Base-by-base conservation (phyloP, 2,797 vertebrate genomes). In the Borostomias antarcticus region DNA sequence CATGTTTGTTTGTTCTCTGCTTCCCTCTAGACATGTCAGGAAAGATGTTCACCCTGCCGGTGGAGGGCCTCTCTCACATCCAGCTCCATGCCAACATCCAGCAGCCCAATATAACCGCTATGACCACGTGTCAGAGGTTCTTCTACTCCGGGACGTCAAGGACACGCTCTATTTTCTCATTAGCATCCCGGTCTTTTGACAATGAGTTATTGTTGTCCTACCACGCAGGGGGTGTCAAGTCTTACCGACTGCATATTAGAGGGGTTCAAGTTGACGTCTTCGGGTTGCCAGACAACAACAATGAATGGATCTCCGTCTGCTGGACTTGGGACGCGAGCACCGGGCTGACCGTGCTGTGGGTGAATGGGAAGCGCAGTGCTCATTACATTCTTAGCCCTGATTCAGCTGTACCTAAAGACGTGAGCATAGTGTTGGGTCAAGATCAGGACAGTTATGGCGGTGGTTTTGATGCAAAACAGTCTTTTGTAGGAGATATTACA, bases 71-170 rank as follows among this genome's bases (percentile, higher is more conserved):
- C n/a, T n/a, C n/a, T n/a, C n/a, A n/a, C n/a, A n/a, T n/a, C n/a
- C n/a, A n/a, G n/a, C n/a, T n/a, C n/a, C n/a, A n/a, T n/a, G n/a
- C n/a, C n/a, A n/a, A n/a, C n/a, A n/a, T n/a, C n/a, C n/a, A n/a
- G n/a, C n/a, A n/a, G n/a, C n/a, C n/a, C n/a, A n/a, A n/a, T n/a
- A n/a, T n/a, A n/a, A n/a, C 75, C 25, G 76, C 72, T 9, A 33
- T 86, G 8, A 84, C 79, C 0, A 13, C 86, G 30, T 86, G 86
- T 62, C 56, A 76, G 30, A 19, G 77, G 43, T 81, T 82, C 68
- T 83, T 80, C n/a, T n/a, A n/a, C 78, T 83, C 78, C 0, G 65
- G 75, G 32, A 74, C 85, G 8, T 15, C 2, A 0, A 66, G 76
- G 8, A 73, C 66, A 1, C 43, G 79, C 1, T 64, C 69, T 47